A percentile compares a stretch with the other conserved stretches of the same genome.
Evolutionary conservation across 1,140 invertebrate genomes (phyloP).

Genomic region (Heliothis virescens): DNA sequence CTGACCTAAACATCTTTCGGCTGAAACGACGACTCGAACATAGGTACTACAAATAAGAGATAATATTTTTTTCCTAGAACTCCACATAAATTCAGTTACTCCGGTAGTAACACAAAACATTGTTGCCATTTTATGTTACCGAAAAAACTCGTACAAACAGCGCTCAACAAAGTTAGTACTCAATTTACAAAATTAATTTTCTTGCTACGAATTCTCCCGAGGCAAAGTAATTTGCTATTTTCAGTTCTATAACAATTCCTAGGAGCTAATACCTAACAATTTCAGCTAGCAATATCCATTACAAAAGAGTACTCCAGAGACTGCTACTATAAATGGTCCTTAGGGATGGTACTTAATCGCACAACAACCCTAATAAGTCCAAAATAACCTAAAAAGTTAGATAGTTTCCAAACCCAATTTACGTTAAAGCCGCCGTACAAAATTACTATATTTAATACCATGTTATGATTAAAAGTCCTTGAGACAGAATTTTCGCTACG

Average conservation of each 20-base stretch:
- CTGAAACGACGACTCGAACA: no score
- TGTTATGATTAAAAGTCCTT: neutral
- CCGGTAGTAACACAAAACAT: no score
- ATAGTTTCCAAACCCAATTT: constrained; percentile 15
- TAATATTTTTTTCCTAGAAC: neutral
- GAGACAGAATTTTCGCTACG: neutral
- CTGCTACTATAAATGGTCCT: neutral
- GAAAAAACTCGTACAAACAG: neutral
- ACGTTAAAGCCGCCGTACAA: neutral
- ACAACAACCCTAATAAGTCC: neutral
- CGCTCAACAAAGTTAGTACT: neutral
- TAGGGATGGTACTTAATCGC: neutral
- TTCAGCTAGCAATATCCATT: neutral
- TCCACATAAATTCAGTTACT: no score
- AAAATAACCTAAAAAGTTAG: constrained; percentile 1
- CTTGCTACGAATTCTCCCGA: neutral
- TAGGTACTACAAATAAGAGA: no score
- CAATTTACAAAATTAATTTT: neutral
- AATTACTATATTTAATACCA: neutral
- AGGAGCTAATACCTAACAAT: constrained; percentile 10
- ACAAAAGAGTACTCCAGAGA: neutral
- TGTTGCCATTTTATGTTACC: no score
- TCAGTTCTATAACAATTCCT: constrained; percentile 3
- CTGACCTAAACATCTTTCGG: no score
- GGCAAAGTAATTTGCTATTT: neutral